Base-by-base conservation (phyloP, 2,888 invertebrate genomes). In the Hemistola chrysoprasaria region DNA sequence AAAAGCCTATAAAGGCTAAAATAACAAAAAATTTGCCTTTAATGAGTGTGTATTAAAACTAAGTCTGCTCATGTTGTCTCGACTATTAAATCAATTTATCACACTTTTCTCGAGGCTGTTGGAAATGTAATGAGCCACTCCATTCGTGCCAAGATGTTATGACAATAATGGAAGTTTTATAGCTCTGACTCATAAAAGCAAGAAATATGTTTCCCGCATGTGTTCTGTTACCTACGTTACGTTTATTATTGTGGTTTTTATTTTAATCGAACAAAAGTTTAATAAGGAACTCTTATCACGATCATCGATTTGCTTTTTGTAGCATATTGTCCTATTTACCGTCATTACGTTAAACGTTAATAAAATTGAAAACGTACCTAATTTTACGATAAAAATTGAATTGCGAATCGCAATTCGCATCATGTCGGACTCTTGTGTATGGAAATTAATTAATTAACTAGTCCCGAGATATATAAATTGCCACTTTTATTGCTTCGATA, bases 151-250 rank as follows among this genome's bases (percentile, higher is more conserved):
- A 71, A 74, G 63, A 70, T 62, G 63, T 65, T 67, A 65, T 62
- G 61, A 67, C 62, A 67, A 66, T 67, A 65, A 71, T 68, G 65
- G 56, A 61, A 52, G 57, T 71, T 71, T 73, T 71, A 74, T 67
- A 59, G 52, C 62, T 51, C 47, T 39, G 49, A 54, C 49, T 59
- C 62, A 59, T 66, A 70, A 71, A 72, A 61, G 63, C 57, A 59
- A 59, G 50, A 63, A 63, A 63, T 58, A 56, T 46, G 50, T 59
- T 61, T 60, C 50, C 42, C 37, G 42, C 25, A 33, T 27, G 36
- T 27, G 42, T 31, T 35, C 28, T 10, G 24, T 37, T 28, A 29
- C 22, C 31, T 33, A 42, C 33, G 43, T 39, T 43, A 40, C 49
- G 47, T 49, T 43, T 54, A 44, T 46, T 46, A 46, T 47, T 32